phyloP scores from a whole-genome alignment of 2,888 invertebrate species.

The Sesamia inferens region DNA sequence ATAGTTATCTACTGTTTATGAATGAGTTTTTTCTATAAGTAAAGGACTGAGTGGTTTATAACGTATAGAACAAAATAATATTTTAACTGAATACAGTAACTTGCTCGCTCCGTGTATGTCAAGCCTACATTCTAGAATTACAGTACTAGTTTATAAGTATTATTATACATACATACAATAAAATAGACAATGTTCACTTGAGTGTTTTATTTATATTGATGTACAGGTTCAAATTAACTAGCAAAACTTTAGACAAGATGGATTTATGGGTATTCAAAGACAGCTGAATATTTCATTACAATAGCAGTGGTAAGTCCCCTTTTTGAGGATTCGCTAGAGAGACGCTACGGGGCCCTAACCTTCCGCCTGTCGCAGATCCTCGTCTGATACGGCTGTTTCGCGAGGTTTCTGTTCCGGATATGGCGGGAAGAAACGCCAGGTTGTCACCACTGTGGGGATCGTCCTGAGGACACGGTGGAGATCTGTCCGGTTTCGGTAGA shows the following conservation, averaged over 20 bases:
- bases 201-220: conserved; percentile 74
- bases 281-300: too few species aligned
- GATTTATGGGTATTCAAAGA: background rate
- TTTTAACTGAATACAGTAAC: conserved; percentile 62
- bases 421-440: too few species aligned
- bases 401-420: too few species aligned
- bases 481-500: too few species aligned
- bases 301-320: too few species aligned
- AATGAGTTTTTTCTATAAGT: conserved; percentile 64
- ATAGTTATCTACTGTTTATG: conserved; percentile 19
- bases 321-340: too few species aligned
- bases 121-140: conserved; percentile 77
- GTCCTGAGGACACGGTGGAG: too few species aligned
- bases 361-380: too few species aligned
- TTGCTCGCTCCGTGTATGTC: conserved; percentile 73
- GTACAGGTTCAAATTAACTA: background rate
- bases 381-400: too few species aligned
- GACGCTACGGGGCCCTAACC: too few species aligned
- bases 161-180: conserved; percentile 86
- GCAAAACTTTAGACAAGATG: too few species aligned
- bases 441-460: too few species aligned
- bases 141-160: conserved; percentile 79
- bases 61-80: conserved; percentile 63
- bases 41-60: conserved; percentile 78
- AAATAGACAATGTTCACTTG: conserved; percentile 87